phyloP scores from a whole-genome alignment of 64 coral and sea anemone species.

The Pachyseris speciosa region DNA sequence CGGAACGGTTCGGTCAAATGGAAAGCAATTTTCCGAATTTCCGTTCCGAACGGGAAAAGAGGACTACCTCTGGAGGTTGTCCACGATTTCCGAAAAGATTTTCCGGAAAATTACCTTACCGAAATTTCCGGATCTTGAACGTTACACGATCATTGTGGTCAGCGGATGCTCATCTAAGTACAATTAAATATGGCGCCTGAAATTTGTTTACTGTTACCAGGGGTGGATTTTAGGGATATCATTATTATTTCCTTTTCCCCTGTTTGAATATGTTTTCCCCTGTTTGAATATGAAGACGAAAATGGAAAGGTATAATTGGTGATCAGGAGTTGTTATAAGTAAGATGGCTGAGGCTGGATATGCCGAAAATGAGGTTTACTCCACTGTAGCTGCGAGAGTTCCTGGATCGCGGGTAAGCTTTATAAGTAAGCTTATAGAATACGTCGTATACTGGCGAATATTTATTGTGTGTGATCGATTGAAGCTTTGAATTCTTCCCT shows the following conservation, averaged over 20 bases:
- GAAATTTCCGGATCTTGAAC: too few relatives aligned
- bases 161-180: neutral
- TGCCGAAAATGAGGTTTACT: conserved; percentile 6
- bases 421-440: neutral
- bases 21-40: too few relatives aligned
- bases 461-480: neutral
- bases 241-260: neutral
- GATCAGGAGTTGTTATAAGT: neutral
- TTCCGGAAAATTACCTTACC: too few relatives aligned
- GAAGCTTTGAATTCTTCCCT: neutral
- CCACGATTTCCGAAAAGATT: too few relatives aligned
- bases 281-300: neutral
- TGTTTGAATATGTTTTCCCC: neutral
- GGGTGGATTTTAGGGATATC: neutral
- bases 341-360: neutral
- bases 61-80: too few relatives aligned
- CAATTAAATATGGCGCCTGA: neutral
- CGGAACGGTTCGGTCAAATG: too few relatives aligned
- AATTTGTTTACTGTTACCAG: conserved; percentile 33
- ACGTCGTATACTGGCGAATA: neutral
- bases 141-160: neutral
- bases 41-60: too few relatives aligned
- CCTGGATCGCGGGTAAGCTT: neutral
- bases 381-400: neutral
- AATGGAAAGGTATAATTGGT: neutral